Percentiles rank a stretch among this genome's conserved stretches.
Evolutionary conservation across 2,888 invertebrate species (phyloP).

Genomic region (Metacarcinus magister): DNA sequence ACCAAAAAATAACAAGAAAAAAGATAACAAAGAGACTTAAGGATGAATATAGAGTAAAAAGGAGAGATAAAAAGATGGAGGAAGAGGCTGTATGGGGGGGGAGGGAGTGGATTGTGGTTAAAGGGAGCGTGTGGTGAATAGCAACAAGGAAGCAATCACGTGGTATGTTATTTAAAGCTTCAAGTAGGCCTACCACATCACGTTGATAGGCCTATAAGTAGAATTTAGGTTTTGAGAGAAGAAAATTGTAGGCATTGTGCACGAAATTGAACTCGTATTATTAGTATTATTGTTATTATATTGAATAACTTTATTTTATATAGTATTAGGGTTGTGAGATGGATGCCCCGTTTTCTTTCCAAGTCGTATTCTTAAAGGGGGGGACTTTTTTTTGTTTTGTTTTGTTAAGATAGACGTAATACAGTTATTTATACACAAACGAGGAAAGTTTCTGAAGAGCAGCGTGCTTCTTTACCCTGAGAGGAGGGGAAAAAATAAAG

Average conservation of each 20-base stretch:
- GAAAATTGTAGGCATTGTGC: neutral
- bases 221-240: neutral
- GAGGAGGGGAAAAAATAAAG: neutral
- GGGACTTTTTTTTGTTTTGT: neutral
- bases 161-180: neutral
- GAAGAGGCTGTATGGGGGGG: neutral
- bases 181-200: neutral
- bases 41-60: neutral
- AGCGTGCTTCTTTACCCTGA: neutral
- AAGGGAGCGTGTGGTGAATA: neutral
- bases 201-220: neutral
- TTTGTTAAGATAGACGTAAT: neutral
- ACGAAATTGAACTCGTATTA: neutral
- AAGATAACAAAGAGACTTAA: neutral
- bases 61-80: neutral
- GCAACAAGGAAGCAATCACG: neutral
- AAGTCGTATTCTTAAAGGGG: neutral
- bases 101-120: neutral
- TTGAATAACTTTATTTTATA: too few relatives aligned
- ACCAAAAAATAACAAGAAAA: neutral
- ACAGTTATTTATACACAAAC: conserved; percentile 27
- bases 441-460: neutral
- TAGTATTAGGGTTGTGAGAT: neutral
- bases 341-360: neutral
- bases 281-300: neutral